Evolutionary conservation across 2,113 vertebrate genomes (phyloP).

Genomic region (Bubo scandiacus): DNA sequence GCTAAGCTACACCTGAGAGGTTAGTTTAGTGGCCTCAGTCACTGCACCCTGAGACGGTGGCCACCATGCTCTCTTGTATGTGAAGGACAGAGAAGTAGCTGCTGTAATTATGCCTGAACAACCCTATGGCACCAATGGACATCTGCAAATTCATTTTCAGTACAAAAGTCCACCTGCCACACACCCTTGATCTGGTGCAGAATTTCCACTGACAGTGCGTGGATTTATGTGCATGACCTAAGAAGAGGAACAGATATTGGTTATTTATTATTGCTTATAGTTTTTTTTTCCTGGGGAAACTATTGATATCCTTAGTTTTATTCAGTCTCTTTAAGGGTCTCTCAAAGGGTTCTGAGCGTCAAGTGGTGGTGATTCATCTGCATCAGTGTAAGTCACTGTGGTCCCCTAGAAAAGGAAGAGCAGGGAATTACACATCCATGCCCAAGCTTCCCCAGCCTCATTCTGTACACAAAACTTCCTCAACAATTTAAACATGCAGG

Average conservation of each 20-base stretch:
- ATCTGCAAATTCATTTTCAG: neutral
- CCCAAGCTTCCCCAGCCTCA: neutral
- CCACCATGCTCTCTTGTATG: neutral
- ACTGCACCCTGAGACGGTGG: rapidly evolving
- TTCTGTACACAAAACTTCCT: neutral
- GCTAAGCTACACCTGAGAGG: neutral
- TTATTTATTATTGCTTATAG: neutral
- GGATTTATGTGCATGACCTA: neutral
- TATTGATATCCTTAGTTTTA: neutral
- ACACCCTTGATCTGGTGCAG: neutral
- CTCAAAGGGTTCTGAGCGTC: neutral
- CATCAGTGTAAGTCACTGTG: neutral
- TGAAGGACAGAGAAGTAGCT: neutral
- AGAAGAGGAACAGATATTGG: neutral
- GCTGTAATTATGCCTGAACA: neutral
- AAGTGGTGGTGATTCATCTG: neutral
- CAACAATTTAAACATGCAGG: neutral
- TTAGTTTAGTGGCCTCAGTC: neutral
- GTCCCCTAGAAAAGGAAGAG: neutral
- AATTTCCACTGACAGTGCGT: neutral
- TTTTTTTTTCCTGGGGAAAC: neutral
- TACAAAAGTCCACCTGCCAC: neutral
- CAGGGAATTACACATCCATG: neutral
- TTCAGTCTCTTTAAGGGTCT: neutral
- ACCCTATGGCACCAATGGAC: neutral